A percentile compares a stretch with the other conserved stretches of the same genome.
These are phyloP conservation scores for Eumeta japonica DNA, from an alignment of 1,140 invertebrate genomes.

Conservation along the genomic window DNA sequence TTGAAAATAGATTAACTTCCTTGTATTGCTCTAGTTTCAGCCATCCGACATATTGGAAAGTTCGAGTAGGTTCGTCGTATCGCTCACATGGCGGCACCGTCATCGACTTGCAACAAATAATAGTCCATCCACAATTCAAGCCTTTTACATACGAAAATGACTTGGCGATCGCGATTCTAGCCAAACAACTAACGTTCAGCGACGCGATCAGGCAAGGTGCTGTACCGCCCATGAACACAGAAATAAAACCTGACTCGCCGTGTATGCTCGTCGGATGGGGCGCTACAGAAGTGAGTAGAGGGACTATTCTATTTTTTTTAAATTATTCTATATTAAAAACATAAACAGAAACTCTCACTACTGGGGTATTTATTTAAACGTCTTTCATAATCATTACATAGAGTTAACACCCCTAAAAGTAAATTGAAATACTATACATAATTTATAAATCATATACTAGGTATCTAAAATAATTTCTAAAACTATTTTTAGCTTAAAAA, in stretches of 20 bases:
- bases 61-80: conserved; percentile 38
- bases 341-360: too few species aligned
- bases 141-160: conserved; percentile 38
- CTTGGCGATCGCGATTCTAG: conserved; percentile 29
- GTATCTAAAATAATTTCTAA: too few species aligned
- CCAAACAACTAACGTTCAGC: conserved; percentile 25
- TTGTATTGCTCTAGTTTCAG: conserved; percentile 26
- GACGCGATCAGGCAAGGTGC: conserved; percentile 32
- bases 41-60: conserved; percentile 31
- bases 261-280: conserved; percentile 40
- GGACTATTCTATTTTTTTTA: background rate
- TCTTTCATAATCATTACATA: too few species aligned
- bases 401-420: too few species aligned
- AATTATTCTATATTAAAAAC: too few species aligned
- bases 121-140: conserved; percentile 33
- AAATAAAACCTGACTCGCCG: conserved; percentile 25
- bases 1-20: too few species aligned
- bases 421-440: too few species aligned
- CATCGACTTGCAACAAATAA: conserved; percentile 31
- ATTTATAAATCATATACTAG: too few species aligned
- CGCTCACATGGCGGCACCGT: conserved; percentile 29
- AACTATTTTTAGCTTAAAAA: too few species aligned
- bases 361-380: too few species aligned
- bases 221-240: conserved; percentile 27
- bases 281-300: conserved; percentile 25